These are phyloP conservation scores for Cariama cristata DNA, from an alignment of 2,113 vertebrate species.

Conservation along the genomic window DNA sequence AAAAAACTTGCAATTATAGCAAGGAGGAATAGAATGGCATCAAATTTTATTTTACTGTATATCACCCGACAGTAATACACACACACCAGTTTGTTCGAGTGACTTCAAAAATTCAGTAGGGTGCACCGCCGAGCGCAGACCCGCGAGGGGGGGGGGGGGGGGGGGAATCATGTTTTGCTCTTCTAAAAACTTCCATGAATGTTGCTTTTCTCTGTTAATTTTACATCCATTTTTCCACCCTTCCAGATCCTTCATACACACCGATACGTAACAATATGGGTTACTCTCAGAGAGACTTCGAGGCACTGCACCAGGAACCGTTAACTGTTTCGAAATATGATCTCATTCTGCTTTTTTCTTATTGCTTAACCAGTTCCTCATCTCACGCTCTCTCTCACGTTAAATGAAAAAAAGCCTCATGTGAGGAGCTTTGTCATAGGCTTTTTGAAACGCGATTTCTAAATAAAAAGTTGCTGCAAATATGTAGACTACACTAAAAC, in stretches of 20 bases:
- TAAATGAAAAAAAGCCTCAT: neutral
- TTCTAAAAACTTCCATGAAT: neutral
- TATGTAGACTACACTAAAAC: neutral
- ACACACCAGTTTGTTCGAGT: neutral
- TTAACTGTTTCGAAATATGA: neutral
- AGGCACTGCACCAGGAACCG: neutral
- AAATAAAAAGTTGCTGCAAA: neutral
- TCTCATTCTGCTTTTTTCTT: neutral
- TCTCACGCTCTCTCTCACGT: neutral
- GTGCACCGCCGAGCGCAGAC: no score
- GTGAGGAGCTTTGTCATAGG: neutral
- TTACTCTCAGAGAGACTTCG: neutral
- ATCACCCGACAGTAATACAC: neutral
- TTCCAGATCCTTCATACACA: neutral
- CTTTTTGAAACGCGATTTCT: slow-evolving; percentile 48
- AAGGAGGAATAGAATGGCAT: neutral
- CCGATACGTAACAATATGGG: neutral
- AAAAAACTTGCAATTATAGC: neutral
- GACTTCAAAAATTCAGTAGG: neutral
- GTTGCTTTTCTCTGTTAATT: neutral
- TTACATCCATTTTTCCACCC: neutral
- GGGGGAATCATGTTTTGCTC: neutral
- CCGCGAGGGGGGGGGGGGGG: no score
- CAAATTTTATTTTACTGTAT: neutral
- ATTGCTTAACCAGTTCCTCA: slow-evolving; percentile 4